Base-by-base conservation (phyloP, 2,113 vertebrate species). In the Alosa alosa region DNA sequence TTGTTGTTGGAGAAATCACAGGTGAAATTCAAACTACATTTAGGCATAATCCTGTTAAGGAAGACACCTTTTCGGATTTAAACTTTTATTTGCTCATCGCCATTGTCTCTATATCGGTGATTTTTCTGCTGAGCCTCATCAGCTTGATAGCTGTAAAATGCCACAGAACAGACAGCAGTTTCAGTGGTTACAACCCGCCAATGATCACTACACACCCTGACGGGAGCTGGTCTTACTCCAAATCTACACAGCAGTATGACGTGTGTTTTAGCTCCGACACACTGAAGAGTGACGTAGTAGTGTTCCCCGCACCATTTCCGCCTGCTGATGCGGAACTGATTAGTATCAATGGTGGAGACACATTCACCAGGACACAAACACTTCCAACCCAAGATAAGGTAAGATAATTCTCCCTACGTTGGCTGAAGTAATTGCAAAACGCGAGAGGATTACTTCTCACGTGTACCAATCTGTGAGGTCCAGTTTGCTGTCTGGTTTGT, bases 111-210 rank as follows among this genome's bases (percentile, higher is more conserved):
- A 89, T 93, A 50, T 92, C 91, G 1, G 82, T 88, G 2, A 87
- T 93, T 82, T 93, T 93, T 87, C 82, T 93, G 83, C 86, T 93
- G 84, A 90, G 90, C 39, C 87, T 93, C 47, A 82, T 93, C 22
- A 86, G 55, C 83, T 88, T 93, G 64, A 86, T 92, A n/a, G 91
- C 87, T 82, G 88, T 90, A 18, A 93, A 88, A 88, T 93, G 92
- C 20, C 89, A 90, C 72, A 88, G 85, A 44, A 89, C 87, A 57
- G 91, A 92, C 0, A 46, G 83, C 31, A 36, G 68, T 82, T 90
- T 93, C n/a, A n/a, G n/a, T n/a, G n/a, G n/a, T n/a, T n/a, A n/a
- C n/a, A n/a, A n/a, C n/a, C n/a, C n/a, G n/a, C n/a, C n/a, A n/a
- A n/a, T n/a, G n/a, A n/a, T n/a, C 89, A 92, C 91, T 84, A 89